Conservation (phyloP, 2,888 invertebrate species). For the Fragum fragum region DNA sequence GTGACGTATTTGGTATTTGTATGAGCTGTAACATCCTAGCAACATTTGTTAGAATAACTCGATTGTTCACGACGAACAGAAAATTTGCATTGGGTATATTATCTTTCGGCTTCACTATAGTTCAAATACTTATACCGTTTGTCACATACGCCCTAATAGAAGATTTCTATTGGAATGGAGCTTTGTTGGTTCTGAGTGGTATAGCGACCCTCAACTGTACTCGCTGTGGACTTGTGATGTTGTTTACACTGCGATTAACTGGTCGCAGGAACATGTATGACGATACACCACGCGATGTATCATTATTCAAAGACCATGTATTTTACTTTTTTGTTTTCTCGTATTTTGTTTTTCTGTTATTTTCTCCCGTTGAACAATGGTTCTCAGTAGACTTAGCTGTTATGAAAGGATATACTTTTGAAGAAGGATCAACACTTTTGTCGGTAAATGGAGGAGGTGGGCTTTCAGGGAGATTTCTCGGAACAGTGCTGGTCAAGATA, state of each 20-base stretch:
- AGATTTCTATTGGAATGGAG: conserved; percentile 48
- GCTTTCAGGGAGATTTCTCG: conserved; percentile 35
- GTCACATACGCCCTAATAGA: conserved; percentile 46
- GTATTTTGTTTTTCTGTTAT: conserved; percentile 3
- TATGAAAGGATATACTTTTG: conserved; percentile 36
- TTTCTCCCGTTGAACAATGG: conserved; percentile 53
- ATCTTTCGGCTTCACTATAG: conserved; percentile 38
- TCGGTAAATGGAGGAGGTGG: conserved; percentile 55
- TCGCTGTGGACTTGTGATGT: conserved; percentile 48
- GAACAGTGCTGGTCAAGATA: conserved; percentile 30
- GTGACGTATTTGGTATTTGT: conserved; percentile 33
- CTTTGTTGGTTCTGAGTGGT: conserved; percentile 40
- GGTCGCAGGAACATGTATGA: not conserved
- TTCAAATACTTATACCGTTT: conserved; percentile 49
- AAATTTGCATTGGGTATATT: conserved; percentile 51
- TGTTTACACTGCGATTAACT: not conserved
- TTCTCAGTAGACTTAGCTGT: conserved; percentile 50
- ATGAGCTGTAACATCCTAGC: conserved; percentile 39
- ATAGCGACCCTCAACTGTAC: conserved; percentile 39
- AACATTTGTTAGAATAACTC: conserved; percentile 31
- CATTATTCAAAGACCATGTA: conserved; percentile 15
- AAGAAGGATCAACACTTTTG: conserved; percentile 38
- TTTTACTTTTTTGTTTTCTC: conserved; percentile 10
- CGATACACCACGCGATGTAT: not conserved
- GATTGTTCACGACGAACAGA: conserved; percentile 41